A percentile compares a stretch with the other conserved stretches of the same genome.
Conservation (phyloP, 2,888 invertebrate genomes). For the Cheilosia pagana region DNA sequence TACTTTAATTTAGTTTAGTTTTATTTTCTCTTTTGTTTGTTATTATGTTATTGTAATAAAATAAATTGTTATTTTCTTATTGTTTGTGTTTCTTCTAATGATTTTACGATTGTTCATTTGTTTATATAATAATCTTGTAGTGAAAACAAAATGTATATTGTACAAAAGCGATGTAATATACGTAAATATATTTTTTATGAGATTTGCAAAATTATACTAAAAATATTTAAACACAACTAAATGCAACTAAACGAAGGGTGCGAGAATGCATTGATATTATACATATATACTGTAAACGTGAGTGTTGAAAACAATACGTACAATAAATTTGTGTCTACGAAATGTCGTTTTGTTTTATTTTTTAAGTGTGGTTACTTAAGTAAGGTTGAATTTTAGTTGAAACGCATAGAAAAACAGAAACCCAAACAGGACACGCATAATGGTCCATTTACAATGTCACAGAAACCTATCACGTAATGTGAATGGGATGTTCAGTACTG, state of each 20-base stretch:
- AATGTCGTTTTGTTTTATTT: neutral
- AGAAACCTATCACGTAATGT: too few species aligned
- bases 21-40: neutral
- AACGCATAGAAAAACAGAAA: too few species aligned
- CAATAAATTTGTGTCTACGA: constrained; percentile 19
- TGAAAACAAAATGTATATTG: too few species aligned
- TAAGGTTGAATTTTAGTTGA: too few species aligned
- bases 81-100: constrained; percentile 2
- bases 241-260: neutral
- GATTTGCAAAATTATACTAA: constrained; percentile 6
- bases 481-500: too few species aligned
- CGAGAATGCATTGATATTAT: constrained; percentile 27
- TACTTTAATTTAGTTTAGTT: constrained; percentile 13
- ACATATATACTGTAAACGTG: neutral
- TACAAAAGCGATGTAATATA: too few species aligned
- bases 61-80: too few species aligned
- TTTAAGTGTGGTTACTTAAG: too few species aligned
- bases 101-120: neutral
- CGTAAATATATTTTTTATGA: constrained; percentile 13
- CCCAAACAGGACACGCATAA: too few species aligned
- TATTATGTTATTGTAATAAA: neutral
- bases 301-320: constrained; percentile 3
- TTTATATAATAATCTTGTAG: neutral
- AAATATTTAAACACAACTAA: neutral
- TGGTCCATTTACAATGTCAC: too few species aligned